Evolutionary conservation across 2,888 invertebrate genomes (phyloP).

Genomic region (Noctua janthina): DNA sequence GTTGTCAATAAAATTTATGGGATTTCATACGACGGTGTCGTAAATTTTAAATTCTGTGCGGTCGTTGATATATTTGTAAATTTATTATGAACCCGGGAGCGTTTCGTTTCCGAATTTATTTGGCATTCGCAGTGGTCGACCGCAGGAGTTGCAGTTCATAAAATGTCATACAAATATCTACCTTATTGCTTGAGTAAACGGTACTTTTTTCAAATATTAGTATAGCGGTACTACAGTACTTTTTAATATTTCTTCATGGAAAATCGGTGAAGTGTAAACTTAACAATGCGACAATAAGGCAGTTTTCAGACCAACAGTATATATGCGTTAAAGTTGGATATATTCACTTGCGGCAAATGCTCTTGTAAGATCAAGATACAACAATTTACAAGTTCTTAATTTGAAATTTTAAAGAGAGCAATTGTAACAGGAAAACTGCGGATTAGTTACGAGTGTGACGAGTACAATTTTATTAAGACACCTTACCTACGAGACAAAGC

Average conservation of each 20-base stretch:
- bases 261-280: constrained; percentile 46
- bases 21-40: constrained; percentile 58
- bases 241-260: constrained; percentile 42
- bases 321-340: background rate
- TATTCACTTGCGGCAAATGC: background rate
- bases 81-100: constrained; percentile 66
- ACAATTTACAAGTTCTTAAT: background rate
- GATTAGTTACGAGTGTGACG: background rate
- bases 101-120: constrained; percentile 72
- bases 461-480: background rate
- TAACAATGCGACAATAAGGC: constrained; percentile 32
- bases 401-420: background rate
- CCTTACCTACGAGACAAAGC: background rate
- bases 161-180: constrained; percentile 31
- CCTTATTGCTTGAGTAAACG: constrained; percentile 20
- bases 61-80: constrained; percentile 67
- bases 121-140: constrained; percentile 66
- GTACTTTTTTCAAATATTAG: background rate
- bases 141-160: constrained; percentile 41
- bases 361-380: background rate
- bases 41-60: constrained; percentile 69
- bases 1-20: constrained; percentile 68
- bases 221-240: constrained; percentile 6
- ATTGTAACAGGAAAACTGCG: background rate
- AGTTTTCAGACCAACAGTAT: constrained; percentile 26